Percentiles rank a stretch among this genome's conserved stretches.
These are phyloP conservation scores for Pogoniulus pusillus DNA, from an alignment of 2,797 vertebrate species.

Conservation along the genomic window DNA sequence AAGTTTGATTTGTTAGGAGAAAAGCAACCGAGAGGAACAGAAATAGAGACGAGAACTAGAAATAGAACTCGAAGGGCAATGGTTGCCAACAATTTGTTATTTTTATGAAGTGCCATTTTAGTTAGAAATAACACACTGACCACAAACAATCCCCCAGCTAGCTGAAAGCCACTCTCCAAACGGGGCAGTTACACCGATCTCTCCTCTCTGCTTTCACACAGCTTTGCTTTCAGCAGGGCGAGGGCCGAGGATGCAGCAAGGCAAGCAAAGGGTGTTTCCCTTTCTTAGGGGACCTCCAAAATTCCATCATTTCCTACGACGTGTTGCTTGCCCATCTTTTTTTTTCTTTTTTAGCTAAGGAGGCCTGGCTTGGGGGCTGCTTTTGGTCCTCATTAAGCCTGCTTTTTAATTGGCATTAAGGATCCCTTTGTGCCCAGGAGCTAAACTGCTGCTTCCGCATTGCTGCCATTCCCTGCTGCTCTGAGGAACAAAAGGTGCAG, in stretches of 20 bases:
- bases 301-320: constrained; percentile 63
- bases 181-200: background rate
- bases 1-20: constrained; percentile 75
- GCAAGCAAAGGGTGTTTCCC: constrained; percentile 53
- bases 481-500: constrained; percentile 55
- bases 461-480: constrained; percentile 38
- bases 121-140: constrained; percentile 54
- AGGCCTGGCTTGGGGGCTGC: constrained; percentile 49
- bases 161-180: constrained; percentile 23
- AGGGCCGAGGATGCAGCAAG: background rate
- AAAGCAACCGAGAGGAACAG: constrained; percentile 66
- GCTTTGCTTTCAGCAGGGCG: background rate
- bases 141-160: constrained; percentile 51
- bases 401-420: constrained; percentile 60
- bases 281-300: constrained; percentile 46
- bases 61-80: constrained; percentile 64
- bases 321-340: constrained; percentile 17
- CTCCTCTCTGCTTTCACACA: background rate
- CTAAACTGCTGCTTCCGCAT: constrained; percentile 48
- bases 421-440: constrained; percentile 51
- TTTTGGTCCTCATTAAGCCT: constrained; percentile 57
- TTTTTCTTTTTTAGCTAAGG: constrained; percentile 15
- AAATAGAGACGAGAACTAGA: constrained; percentile 62
- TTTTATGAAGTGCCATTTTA: constrained; percentile 67
- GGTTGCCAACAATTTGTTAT: constrained; percentile 68